phyloP scores from a whole-genome alignment of 2,797 vertebrate genomes.

The Hapalemur alaotrensis region DNA sequence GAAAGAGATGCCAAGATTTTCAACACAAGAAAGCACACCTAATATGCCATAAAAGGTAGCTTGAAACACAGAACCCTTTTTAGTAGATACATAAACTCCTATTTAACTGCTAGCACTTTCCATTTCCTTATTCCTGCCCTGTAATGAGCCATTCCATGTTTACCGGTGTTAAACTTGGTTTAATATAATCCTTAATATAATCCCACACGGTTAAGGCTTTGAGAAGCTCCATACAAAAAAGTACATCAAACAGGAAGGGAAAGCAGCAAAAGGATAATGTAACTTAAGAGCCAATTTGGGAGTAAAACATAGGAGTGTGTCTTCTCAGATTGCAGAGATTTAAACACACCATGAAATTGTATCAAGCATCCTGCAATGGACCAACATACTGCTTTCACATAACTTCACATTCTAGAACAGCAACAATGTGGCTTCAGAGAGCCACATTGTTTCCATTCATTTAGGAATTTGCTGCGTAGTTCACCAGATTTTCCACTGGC shows the following conservation, averaged over 20 bases:
- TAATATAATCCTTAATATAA: slow-evolving; percentile 70
- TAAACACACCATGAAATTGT: slow-evolving; percentile 73
- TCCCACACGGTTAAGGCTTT: slow-evolving; percentile 61
- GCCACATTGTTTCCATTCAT: slow-evolving; percentile 76
- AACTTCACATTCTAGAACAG: slow-evolving; percentile 59
- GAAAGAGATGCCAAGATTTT: slow-evolving; percentile 68
- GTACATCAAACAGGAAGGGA: slow-evolving; percentile 65
- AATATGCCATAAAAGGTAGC: slow-evolving; percentile 63
- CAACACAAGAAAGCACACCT: slow-evolving; percentile 45
- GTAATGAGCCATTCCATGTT: slow-evolving; percentile 52
- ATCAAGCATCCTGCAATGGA: slow-evolving; percentile 64
- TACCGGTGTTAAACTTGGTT: slow-evolving; percentile 66
- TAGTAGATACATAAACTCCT: slow-evolving; percentile 48
- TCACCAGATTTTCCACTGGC: slow-evolving; percentile 77
- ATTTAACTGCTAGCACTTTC: slow-evolving; percentile 62
- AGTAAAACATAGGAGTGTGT: slow-evolving; percentile 61
- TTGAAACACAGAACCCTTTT: slow-evolving; percentile 56
- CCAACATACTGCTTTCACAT: slow-evolving; percentile 42
- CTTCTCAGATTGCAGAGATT: slow-evolving; percentile 59
- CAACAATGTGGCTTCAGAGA: neutral
- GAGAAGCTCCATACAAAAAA: slow-evolving; percentile 59
- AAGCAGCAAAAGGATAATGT: slow-evolving; percentile 57
- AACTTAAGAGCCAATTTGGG: slow-evolving; percentile 66
- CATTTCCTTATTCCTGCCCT: slow-evolving; percentile 36
- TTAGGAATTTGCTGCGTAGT: slow-evolving; percentile 73